Evolutionary conservation across 2,888 invertebrate species (phyloP).

Genomic region (Cryptosula pallasiana): DNA sequence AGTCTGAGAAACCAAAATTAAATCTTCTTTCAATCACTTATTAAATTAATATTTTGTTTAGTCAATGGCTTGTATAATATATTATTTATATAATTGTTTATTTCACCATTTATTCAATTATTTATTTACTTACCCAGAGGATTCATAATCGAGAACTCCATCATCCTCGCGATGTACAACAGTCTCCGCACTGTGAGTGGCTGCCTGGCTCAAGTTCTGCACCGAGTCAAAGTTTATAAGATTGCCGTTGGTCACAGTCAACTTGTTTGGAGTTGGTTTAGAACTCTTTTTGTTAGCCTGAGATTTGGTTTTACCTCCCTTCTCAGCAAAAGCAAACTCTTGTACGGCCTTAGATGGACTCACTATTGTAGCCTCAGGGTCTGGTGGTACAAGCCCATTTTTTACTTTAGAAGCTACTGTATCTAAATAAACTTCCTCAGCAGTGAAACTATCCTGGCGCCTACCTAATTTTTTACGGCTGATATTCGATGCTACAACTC

Average conservation of each 20-base stretch:
- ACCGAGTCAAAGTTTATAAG: slow-evolving; percentile 20
- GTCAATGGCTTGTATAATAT: too few relatives aligned
- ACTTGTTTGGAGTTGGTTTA: not conserved
- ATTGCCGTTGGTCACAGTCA: not conserved
- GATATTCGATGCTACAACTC: not conserved
- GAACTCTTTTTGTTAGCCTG: not conserved
- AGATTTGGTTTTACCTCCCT: not conserved
- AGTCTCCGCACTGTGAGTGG: not conserved
- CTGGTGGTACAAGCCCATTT: not conserved
- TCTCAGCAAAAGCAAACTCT: slow-evolving; percentile 6
- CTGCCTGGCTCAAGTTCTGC: slow-evolving; percentile 8
- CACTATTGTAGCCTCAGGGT: not conserved
- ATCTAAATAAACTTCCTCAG: slow-evolving; percentile 13
- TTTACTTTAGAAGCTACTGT: not conserved
- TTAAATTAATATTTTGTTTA: too few relatives aligned
- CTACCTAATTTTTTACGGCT: not conserved
- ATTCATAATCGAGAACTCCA: slow-evolving; percentile 3
- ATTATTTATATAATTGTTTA: too few relatives aligned
- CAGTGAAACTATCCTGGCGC: slow-evolving; percentile 4
- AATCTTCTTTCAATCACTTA: too few relatives aligned
- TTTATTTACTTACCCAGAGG: slow-evolving; percentile 15
- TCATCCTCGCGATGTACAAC: slow-evolving; percentile 5
- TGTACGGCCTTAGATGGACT: slow-evolving; percentile 16
- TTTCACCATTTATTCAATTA: too few relatives aligned
- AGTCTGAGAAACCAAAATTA: too few relatives aligned